Conservation (phyloP, 2,888 invertebrate species). For the Xylophagus ater region DNA sequence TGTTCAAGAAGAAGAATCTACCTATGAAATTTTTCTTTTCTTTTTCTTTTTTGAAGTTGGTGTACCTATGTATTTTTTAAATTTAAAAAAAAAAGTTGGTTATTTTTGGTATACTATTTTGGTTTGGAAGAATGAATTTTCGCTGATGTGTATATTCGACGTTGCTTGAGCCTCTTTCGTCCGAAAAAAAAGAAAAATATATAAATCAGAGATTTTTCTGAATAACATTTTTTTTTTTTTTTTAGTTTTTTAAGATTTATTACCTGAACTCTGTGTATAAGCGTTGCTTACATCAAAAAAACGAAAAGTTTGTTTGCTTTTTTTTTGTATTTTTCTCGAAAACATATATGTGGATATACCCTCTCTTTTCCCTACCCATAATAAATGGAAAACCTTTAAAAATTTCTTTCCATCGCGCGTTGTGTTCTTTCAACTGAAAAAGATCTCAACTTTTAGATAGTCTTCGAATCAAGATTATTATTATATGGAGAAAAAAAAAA, state of each 20-base stretch:
- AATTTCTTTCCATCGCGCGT: too few relatives aligned
- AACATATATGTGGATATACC: too few relatives aligned
- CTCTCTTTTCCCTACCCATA: too few relatives aligned
- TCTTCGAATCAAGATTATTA: constrained; percentile 2
- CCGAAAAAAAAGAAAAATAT: too few relatives aligned
- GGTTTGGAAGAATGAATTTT: neutral
- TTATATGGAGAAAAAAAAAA: neutral
- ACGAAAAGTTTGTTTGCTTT: constrained; percentile 3
- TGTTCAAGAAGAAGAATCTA: constrained; percentile 13
- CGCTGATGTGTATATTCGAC: neutral
- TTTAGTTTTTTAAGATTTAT: constrained; percentile 16
- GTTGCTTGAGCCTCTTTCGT: neutral
- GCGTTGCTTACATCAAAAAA: constrained; percentile 12
- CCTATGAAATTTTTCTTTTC: constrained; percentile 2
- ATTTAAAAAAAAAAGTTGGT: constrained; percentile 3
- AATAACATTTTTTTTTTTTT: constrained; percentile 16
- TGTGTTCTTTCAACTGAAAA: constrained; percentile 3
- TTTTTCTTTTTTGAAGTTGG: constrained; percentile 1
- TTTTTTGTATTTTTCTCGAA: too few relatives aligned
- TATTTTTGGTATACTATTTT: constrained; percentile 2
- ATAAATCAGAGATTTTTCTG: constrained; percentile 17
- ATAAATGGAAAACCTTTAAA: too few relatives aligned
- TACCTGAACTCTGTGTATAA: constrained; percentile 8
- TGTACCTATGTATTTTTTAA: constrained; percentile 1
- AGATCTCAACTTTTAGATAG: constrained; percentile 8